phyloP scores from a whole-genome alignment of 2,113 vertebrate genomes.

The Chrysemys picta region DNA sequence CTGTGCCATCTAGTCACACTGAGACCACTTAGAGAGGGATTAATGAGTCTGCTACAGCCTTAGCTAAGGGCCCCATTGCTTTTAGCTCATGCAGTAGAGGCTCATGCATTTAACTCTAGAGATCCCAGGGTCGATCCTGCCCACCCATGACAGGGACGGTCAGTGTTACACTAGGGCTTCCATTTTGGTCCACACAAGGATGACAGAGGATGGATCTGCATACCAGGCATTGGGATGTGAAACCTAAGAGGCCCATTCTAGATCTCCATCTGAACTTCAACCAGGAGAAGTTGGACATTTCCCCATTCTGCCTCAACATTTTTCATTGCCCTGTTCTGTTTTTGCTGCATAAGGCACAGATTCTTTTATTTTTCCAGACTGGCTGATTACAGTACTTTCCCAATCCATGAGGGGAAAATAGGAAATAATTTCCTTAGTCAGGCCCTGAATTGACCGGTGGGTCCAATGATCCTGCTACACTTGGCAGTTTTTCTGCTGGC shows the following conservation, averaged over 20 bases:
- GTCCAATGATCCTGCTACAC: conserved; percentile 58
- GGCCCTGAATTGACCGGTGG: conserved; percentile 64
- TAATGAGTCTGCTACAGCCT: too few species aligned
- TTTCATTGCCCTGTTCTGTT: conserved; percentile 65
- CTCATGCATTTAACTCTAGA: too few species aligned
- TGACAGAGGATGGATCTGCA: background rate
- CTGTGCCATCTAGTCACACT: too few species aligned
- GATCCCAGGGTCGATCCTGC: too few species aligned
- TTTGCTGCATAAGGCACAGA: conserved; percentile 60
- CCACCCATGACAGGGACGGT: fast-evolving
- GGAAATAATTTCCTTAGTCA: conserved; percentile 70
- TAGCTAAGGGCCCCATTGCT: too few species aligned
- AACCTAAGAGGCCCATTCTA: fast-evolving
- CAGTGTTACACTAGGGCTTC: background rate
- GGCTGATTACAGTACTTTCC: conserved; percentile 62
- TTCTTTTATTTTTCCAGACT: conserved; percentile 70
- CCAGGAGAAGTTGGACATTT: background rate
- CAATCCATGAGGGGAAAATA: conserved; percentile 68
- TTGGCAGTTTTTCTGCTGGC: conserved; percentile 66
- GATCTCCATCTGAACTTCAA: background rate
- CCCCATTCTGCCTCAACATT: conserved; percentile 39
- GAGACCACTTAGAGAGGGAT: too few species aligned
- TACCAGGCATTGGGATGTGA: background rate
- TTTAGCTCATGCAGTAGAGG: too few species aligned
- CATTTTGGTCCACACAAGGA: background rate